Percentiles rank a stretch among this genome's conserved stretches.
These are phyloP conservation scores for Phrixothrix hirtus DNA, from an alignment of 2,888 invertebrate genomes.

Conservation along the genomic window DNA sequence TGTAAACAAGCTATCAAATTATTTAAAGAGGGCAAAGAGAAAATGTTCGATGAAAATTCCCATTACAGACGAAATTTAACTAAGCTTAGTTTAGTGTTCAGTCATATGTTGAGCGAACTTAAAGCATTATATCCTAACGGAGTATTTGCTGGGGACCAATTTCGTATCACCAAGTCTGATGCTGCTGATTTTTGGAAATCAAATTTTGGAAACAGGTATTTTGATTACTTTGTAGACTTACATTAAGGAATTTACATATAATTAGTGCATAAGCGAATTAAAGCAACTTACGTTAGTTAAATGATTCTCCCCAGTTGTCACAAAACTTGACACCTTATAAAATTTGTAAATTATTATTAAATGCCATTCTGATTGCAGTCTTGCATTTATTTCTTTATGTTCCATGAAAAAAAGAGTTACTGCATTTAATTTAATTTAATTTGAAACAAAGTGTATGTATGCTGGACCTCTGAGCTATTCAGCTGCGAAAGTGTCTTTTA, in stretches of 20 bases:
- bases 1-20: slow-evolving; percentile 98
- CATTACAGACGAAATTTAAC: slow-evolving; percentile 94
- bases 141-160: slow-evolving; percentile 94
- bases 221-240: too few species aligned
- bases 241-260: too few species aligned
- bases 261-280: too few species aligned
- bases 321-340: too few species aligned
- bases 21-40: slow-evolving; percentile 97
- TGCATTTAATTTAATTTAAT: background rate
- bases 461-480: too few species aligned
- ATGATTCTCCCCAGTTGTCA: too few species aligned
- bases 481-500: too few species aligned
- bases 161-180: slow-evolving; percentile 98
- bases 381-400: too few species aligned
- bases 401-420: background rate
- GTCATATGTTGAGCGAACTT: slow-evolving; percentile 98
- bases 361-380: too few species aligned
- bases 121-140: slow-evolving; percentile 98
- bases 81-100: slow-evolving; percentile 97
- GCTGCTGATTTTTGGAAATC: slow-evolving; percentile 98
- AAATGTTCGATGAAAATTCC: slow-evolving; percentile 97
- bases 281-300: too few species aligned
- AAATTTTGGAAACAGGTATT: slow-evolving; percentile 93
- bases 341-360: too few species aligned
- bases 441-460: too few species aligned